Evolutionary conservation across 2,113 vertebrate species (phyloP).

Genomic region (Canis aureus): DNA sequence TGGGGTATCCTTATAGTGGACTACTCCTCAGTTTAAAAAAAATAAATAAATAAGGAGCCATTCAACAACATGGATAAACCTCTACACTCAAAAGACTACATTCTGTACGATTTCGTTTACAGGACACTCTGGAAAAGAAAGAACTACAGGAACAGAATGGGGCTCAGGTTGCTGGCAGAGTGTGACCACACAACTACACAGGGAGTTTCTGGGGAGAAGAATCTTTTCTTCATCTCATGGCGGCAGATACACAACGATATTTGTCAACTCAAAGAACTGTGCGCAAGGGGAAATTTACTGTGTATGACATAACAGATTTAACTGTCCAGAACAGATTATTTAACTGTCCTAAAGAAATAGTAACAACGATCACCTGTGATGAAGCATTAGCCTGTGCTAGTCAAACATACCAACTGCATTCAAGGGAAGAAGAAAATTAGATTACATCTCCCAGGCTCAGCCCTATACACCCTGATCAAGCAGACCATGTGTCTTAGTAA

Average conservation of each 20-base stretch:
- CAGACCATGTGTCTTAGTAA: background rate
- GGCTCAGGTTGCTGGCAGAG: background rate
- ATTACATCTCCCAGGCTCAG: background rate
- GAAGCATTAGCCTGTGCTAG: background rate
- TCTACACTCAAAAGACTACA: background rate
- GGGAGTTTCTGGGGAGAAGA: background rate
- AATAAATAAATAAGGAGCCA: background rate
- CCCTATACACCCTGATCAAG: background rate
- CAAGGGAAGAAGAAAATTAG: background rate
- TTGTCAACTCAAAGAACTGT: background rate
- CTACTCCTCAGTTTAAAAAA: background rate
- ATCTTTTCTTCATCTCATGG: background rate
- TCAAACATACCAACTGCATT: background rate
- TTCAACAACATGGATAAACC: background rate
- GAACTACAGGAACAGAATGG: background rate
- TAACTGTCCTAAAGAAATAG: conserved; percentile 1
- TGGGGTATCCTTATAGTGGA: background rate
- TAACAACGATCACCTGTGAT: background rate
- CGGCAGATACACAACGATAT: background rate
- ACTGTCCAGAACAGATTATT: background rate
- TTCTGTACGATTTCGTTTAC: background rate
- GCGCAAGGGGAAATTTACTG: background rate
- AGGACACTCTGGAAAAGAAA: background rate
- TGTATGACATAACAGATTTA: background rate
- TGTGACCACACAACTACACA: background rate